Evolutionary conservation across 2,113 vertebrate species (phyloP).

Genomic region (Siphamia tubifer): DNA sequence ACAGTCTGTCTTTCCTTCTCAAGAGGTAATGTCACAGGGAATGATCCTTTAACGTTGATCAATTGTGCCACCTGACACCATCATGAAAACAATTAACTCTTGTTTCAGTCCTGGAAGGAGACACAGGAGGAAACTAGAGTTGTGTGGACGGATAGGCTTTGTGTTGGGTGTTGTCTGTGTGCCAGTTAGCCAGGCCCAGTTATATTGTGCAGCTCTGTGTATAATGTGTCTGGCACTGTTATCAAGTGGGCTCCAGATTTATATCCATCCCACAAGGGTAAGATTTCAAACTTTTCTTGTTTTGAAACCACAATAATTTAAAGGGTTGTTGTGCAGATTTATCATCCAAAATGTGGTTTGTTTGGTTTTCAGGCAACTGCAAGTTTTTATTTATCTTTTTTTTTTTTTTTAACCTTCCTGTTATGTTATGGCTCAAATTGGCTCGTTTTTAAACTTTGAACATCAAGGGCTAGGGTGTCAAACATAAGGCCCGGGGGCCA

Average conservation of each 20-base stretch:
- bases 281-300: slow-evolving; percentile 68
- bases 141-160: slow-evolving; percentile 34
- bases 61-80: slow-evolving; percentile 74
- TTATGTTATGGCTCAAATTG: too few species aligned
- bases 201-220: slow-evolving; percentile 33
- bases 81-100: slow-evolving; percentile 74
- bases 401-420: too few species aligned
- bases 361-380: slow-evolving; percentile 40
- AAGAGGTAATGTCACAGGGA: slow-evolving; percentile 66
- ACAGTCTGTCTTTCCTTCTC: slow-evolving; percentile 51
- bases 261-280: slow-evolving; percentile 36
- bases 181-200: slow-evolving; percentile 43
- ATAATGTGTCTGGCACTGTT: slow-evolving; percentile 51
- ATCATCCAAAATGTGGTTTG: slow-evolving; percentile 26
- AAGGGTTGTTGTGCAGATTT: slow-evolving; percentile 48
- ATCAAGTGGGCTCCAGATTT: slow-evolving; percentile 58
- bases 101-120: slow-evolving; percentile 37
- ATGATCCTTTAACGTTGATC: slow-evolving; percentile 73
- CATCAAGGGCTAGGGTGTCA: too few species aligned
- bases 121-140: slow-evolving; percentile 11
- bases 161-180: slow-evolving; percentile 30
- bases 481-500: too few species aligned
- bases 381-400: too few species aligned
- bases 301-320: slow-evolving; percentile 64
- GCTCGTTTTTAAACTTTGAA: too few species aligned